Evolutionary conservation across 2,113 vertebrate species (phyloP).

Genomic region (Tetrax tetrax): DNA sequence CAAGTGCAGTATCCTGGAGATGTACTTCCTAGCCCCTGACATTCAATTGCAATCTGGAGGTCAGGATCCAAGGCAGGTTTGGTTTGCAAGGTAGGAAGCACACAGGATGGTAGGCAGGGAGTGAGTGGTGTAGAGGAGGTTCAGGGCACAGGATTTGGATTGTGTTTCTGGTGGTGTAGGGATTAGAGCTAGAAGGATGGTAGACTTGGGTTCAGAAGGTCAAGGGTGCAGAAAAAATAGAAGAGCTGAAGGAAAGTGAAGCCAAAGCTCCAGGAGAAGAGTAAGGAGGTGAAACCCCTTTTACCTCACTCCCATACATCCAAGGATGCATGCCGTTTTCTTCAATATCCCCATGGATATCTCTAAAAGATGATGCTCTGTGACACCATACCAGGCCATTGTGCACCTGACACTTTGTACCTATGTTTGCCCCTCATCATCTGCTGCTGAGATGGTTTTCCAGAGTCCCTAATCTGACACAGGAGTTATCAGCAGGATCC

Average conservation of each 20-base stretch:
- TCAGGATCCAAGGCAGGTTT: not conserved
- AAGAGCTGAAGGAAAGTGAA: not conserved
- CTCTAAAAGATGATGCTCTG: not conserved
- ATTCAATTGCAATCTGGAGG: not conserved
- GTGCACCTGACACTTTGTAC: too few relatives aligned
- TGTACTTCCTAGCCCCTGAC: not conserved
- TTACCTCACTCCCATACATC: not conserved
- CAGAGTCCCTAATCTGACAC: not conserved
- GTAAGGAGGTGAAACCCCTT: not conserved
- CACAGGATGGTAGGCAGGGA: not conserved
- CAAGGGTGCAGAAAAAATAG: not conserved
- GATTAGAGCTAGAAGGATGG: too few relatives aligned
- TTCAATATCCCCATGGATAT: too few relatives aligned
- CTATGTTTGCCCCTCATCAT: too few relatives aligned
- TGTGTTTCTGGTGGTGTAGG: not conserved
- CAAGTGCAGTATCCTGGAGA: not conserved
- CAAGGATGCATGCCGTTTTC: not conserved
- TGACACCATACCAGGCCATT: not conserved
- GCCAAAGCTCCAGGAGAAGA: not conserved
- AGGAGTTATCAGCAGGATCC: not conserved
- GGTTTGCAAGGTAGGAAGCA: not conserved
- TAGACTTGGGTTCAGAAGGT: not conserved
- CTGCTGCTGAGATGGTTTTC: not conserved
- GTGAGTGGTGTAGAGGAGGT: not conserved
- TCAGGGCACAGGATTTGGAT: not conserved